These are phyloP conservation scores for Xestia ashworthii DNA, from an alignment of 2,888 invertebrate genomes.

Conservation along the genomic window DNA sequence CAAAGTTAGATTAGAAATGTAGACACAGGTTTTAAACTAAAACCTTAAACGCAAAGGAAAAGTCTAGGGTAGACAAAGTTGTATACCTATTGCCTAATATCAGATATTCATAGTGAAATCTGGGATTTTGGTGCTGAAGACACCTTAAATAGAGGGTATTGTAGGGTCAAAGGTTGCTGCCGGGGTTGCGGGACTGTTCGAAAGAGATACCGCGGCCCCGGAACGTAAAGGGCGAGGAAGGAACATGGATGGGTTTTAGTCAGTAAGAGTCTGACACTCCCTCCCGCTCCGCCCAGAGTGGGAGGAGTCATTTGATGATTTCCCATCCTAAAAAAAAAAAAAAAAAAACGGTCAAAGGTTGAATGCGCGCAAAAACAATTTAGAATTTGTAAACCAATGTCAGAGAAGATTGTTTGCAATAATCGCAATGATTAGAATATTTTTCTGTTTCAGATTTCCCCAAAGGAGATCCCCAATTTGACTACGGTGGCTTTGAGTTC, in stretches of 20 bases:
- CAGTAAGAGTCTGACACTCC: no score
- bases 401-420: background rate
- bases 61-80: background rate
- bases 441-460: conserved; percentile 79
- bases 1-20: no score
- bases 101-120: background rate
- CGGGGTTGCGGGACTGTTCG: no score
- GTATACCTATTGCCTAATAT: background rate
- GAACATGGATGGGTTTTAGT: no score
- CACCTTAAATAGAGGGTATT: background rate
- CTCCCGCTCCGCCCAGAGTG: no score
- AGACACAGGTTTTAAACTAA: no score
- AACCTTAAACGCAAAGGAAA: no score
- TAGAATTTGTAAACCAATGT: background rate
- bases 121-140: background rate
- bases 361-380: background rate
- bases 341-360: background rate
- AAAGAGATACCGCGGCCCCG: no score
- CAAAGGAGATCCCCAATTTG: conserved; percentile 78
- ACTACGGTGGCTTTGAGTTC: conserved; percentile 81
- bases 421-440: background rate
- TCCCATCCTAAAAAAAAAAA: no score
- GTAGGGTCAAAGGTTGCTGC: background rate
- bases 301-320: no score
- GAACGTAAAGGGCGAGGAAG: no score